Evolutionary conservation across 2,113 vertebrate species (phyloP), one percentile per base, ranked within the genome.

Genomic region (Pyrgilauda ruficollis): DNA sequence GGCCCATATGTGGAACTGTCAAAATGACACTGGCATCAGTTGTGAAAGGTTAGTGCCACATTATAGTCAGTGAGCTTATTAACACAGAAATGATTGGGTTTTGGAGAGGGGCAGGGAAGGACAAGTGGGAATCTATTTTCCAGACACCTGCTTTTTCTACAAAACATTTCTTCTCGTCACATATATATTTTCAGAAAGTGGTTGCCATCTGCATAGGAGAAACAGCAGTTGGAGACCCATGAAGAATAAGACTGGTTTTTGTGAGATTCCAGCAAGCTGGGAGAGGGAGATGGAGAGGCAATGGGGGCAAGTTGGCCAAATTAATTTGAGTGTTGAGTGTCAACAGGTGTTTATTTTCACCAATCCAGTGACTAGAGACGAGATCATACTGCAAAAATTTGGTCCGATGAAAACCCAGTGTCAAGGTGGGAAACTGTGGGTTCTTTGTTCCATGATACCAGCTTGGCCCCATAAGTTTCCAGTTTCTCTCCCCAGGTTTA

Each of bases 1-100:
- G 87, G 69, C 77, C 84, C 87, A 68, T 96, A 91, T 94, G 96
- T 91, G 77, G 85, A 94, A 52, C 93, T 94, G 96, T 97, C 93
- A 97, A 97, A 97, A 94, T 91, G 89, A 95, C 94, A 96, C 68
- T 90, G 82, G 89, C 85, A 84, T 97, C 92, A 86, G 30, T 93
- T 91, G 62, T 64, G 53, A 94, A 95, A 97, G 96, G 93, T 93
- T 94, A 89, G 63, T 59, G n/a, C 70, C 70, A 64, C 69, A 27
- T 88, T 83, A 83, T 43, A 92, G 85, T 81, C 91, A 89, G 86
- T 0, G 2, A 93, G 95, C 84, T 94, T 96, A 96, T 96, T 96
- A 97, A 91, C 91, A 88, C 74, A 30, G 89, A 94, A 97, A 77
- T 95, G 69, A 96, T 90, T 94, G 89, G 85, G 64, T 47, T 93